Base-by-base conservation (phyloP, 2,113 vertebrate species). In the Gadus macrocephalus region DNA sequence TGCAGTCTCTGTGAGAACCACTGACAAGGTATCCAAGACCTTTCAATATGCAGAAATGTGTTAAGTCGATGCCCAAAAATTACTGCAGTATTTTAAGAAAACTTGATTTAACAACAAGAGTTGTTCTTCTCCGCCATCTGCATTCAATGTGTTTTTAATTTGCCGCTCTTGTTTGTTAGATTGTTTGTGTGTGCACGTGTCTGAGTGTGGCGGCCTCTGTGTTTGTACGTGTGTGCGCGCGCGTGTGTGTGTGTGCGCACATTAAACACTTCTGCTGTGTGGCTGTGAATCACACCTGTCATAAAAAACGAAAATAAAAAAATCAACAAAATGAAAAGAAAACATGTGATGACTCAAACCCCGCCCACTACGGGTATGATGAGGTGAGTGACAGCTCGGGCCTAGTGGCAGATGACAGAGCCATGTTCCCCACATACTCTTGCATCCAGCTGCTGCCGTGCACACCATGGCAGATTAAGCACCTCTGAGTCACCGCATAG, bases 401-500 rank as follows among this genome's bases (percentile, higher is more conserved):
- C 77, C 80, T 81, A 90, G 79, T 81, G 42, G 84, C 79, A 88
- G 77, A 79, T 81, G 53, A 28, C 60, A 66, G 69, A 73, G 70
- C 81, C 73, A 81, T 56, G 42, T 14, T 20, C 56, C 67, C 64
- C 63, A 81, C 70, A 70, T 38, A 77, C 72, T 78, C 70, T 67
- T 81, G 76, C 77, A 80, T 70, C 78, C 85, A 83, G 77, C 75
- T 78, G 68, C 70, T 74, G 75, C 74, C 0, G n/a, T 49, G 42
- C 8, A 49, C 53, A n/a, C 42, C 71, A 17, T 60, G 11, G 75
- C 64, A 71, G 72, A 71, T 65, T 15, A 31, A 78, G 74, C 70
- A 62, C 78, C 59, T 80, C 71, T 79, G 80, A 86, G 77, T 89
- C 82, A 87, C 73, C 74, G 55, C 55, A 62, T 86, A 87, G 80